These are phyloP conservation scores for Pseudochirops corinnae DNA, from an alignment of 2,797 vertebrate species.

Conservation along the genomic window DNA sequence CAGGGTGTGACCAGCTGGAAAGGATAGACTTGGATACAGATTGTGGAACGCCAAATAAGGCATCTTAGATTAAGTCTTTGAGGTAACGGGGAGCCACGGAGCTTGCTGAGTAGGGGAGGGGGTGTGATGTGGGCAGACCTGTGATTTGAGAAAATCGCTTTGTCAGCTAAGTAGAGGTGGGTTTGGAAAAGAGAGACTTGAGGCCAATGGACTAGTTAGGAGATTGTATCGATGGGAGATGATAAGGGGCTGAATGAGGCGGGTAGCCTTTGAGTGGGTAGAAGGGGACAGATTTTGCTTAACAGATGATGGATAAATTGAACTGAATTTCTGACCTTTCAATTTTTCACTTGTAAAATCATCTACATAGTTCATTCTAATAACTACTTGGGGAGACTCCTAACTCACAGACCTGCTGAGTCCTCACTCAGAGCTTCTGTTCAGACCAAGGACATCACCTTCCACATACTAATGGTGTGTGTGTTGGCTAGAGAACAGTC, in stretches of 20 bases:
- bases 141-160: background rate
- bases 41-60: background rate
- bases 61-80: background rate
- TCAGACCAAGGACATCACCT: background rate
- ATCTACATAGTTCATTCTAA: background rate
- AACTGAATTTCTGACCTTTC: background rate
- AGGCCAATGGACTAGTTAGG: background rate
- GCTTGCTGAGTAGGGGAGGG: background rate
- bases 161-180: background rate
- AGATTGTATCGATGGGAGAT: background rate
- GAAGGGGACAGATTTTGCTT: background rate
- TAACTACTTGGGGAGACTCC: background rate
- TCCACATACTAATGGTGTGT: background rate
- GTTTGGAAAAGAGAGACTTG: background rate
- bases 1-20: background rate
- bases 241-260: background rate
- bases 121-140: background rate
- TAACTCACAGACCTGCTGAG: background rate
- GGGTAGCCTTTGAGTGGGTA: background rate
- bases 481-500: background rate
- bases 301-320: background rate
- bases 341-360: background rate
- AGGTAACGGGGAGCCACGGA: background rate
- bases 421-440: background rate
- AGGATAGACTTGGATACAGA: background rate